phyloP scores from a whole-genome alignment of 2,888 invertebrate genomes.

The Rhyacophila evoluta region DNA sequence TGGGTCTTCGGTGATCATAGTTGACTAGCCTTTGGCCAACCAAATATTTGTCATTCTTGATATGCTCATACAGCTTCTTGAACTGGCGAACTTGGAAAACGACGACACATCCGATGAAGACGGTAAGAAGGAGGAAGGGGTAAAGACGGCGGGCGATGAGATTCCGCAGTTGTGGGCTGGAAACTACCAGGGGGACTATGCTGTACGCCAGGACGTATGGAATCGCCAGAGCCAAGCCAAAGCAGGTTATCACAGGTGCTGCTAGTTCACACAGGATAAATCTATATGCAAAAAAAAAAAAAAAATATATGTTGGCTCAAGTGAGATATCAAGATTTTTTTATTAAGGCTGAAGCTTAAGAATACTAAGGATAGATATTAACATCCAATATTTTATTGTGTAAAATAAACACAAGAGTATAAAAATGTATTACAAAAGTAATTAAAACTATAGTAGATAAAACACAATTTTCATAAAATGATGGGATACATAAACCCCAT shows the following conservation, averaged over 20 bases:
- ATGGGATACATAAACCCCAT: too few species aligned
- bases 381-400: too few species aligned
- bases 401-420: too few species aligned
- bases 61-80: conserved; percentile 94
- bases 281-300: too few species aligned
- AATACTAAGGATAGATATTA: too few species aligned
- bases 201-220: conserved; percentile 93
- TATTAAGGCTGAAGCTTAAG: too few species aligned
- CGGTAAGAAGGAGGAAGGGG: conserved; percentile 85
- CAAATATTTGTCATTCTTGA: conserved; percentile 98
- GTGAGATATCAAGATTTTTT: too few species aligned
- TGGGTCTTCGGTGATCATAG: conserved; percentile 88
- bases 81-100: conserved; percentile 93
- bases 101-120: conserved; percentile 76
- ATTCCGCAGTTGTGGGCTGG: conserved; percentile 76
- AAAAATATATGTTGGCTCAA: too few species aligned
- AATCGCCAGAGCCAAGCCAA: conserved; percentile 90
- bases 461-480: too few species aligned
- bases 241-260: conserved; percentile 87
- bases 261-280: conserved; percentile 89
- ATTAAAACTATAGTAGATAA: too few species aligned
- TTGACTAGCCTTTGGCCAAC: conserved; percentile 97
- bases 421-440: too few species aligned
- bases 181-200: conserved; percentile 76
- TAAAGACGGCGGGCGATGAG: conserved; percentile 88